Conservation (phyloP, 2,888 invertebrate species). For the Noctua fimbriata region DNA sequence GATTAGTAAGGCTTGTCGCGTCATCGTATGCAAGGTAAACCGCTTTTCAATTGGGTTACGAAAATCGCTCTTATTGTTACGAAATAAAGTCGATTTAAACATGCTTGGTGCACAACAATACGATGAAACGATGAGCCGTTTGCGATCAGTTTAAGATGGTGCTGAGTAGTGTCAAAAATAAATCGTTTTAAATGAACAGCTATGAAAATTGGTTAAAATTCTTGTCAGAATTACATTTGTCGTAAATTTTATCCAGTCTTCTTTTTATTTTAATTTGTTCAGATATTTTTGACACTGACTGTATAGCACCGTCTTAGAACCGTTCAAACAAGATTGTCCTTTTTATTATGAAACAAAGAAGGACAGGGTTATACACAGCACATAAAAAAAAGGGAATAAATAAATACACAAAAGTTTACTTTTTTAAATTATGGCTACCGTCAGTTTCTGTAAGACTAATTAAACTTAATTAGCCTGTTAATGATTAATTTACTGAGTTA, state of each 20-base stretch:
- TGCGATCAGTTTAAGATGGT: background rate
- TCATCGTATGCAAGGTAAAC: conserved; percentile 22
- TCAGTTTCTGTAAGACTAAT: background rate
- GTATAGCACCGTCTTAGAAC: conserved; percentile 4
- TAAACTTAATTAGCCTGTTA: no score
- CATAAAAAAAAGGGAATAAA: background rate
- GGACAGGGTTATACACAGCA: background rate
- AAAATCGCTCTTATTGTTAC: background rate
- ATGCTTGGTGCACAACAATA: conserved; percentile 4
- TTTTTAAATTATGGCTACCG: conserved; percentile 10
- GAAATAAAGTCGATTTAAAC: background rate
- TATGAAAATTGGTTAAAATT: background rate
- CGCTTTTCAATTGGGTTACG: background rate
- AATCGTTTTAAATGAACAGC: background rate
- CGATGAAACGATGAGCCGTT: conserved; percentile 36
- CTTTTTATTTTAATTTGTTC: background rate
- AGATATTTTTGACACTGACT: background rate
- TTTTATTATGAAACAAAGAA: conserved; percentile 1
- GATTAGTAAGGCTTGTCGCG: conserved; percentile 19
- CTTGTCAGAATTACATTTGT: background rate
- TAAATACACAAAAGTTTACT: conserved; percentile 2
- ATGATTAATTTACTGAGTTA: background rate
- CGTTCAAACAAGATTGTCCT: background rate
- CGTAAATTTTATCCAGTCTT: background rate
- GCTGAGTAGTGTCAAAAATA: conserved; percentile 1